These are phyloP conservation scores for Dyspetes luteomarginatus DNA, from an alignment of 2,888 invertebrate genomes.

Conservation along the genomic window DNA sequence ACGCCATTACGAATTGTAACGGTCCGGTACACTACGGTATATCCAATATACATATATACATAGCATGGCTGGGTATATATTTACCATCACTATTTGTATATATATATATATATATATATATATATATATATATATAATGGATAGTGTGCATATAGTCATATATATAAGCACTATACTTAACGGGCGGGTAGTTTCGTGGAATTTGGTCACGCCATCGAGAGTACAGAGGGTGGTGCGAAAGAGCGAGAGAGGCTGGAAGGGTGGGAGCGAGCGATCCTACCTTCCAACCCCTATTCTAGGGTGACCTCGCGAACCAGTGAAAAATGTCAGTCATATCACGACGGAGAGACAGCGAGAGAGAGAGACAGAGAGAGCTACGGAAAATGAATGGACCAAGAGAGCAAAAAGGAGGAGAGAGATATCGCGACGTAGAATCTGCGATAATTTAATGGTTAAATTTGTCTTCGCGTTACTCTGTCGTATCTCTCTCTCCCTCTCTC, in stretches of 20 bases:
- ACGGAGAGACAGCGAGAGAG: constrained; percentile 52
- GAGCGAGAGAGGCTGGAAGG: neutral
- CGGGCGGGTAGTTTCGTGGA: constrained; percentile 53
- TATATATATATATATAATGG: neutral
- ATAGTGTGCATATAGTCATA: neutral
- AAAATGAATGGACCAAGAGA: constrained; percentile 47
- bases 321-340: constrained; percentile 68
- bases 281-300: neutral
- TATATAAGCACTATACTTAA: constrained; percentile 43
- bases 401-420: constrained; percentile 30
- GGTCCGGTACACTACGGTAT: neutral
- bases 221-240: constrained; percentile 12
- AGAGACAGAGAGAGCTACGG: constrained; percentile 34
- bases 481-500: constrained; percentile 42
- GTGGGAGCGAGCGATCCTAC: neutral
- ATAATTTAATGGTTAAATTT: constrained; percentile 68
- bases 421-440: constrained; percentile 64
- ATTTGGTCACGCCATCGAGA: constrained; percentile 41
- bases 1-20: constrained; percentile 49
- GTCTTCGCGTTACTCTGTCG: constrained; percentile 59
- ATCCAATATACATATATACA: neutral
- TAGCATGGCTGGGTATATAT: neutral
- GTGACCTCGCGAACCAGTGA: constrained; percentile 57
- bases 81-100: neutral
- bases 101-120: neutral